Percentiles rank a stretch among this genome's conserved stretches.
These are phyloP conservation scores for Lepus americanus DNA, from an alignment of 2,113 vertebrate genomes.

Conservation along the genomic window DNA sequence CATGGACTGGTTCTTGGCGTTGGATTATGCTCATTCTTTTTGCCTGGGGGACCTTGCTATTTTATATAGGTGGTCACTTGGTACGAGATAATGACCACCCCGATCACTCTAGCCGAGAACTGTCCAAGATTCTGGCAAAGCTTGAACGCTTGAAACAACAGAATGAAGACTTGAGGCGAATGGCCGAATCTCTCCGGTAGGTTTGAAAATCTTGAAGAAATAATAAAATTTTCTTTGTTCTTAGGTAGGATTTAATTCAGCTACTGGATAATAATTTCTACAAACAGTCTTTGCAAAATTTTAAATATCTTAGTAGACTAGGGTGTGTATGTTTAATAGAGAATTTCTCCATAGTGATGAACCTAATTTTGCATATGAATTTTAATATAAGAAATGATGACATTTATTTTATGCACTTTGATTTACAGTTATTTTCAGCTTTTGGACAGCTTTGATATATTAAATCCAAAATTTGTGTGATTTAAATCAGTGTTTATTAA, in stretches of 20 bases:
- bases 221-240: slow-evolving; percentile 25
- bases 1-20: slow-evolving; percentile 99
- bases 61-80: slow-evolving; percentile 98
- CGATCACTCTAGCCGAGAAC: slow-evolving; percentile 96
- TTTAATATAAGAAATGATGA: slow-evolving; percentile 53
- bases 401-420: slow-evolving; percentile 29
- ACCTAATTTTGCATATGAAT: slow-evolving; percentile 51
- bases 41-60: slow-evolving; percentile 98
- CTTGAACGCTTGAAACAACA: slow-evolving; percentile 98
- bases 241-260: neutral
- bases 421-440: slow-evolving; percentile 7
- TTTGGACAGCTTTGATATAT: slow-evolving; percentile 47
- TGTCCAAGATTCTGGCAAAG: slow-evolving; percentile 98
- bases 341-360: slow-evolving; percentile 28
- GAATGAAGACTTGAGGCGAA: slow-evolving; percentile 97
- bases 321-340: slow-evolving; percentile 42
- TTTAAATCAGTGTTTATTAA: slow-evolving; percentile 53
- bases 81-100: slow-evolving; percentile 97
- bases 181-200: slow-evolving; percentile 99
- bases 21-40: slow-evolving; percentile 99
- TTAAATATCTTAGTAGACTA: slow-evolving; percentile 41
- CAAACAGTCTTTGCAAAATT: slow-evolving; percentile 47
- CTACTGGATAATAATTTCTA: slow-evolving; percentile 46
- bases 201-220: slow-evolving; percentile 71
- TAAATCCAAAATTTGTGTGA: slow-evolving; percentile 30